Conservation (phyloP, 1,140 invertebrate genomes). For the Dryas iulia region DNA sequence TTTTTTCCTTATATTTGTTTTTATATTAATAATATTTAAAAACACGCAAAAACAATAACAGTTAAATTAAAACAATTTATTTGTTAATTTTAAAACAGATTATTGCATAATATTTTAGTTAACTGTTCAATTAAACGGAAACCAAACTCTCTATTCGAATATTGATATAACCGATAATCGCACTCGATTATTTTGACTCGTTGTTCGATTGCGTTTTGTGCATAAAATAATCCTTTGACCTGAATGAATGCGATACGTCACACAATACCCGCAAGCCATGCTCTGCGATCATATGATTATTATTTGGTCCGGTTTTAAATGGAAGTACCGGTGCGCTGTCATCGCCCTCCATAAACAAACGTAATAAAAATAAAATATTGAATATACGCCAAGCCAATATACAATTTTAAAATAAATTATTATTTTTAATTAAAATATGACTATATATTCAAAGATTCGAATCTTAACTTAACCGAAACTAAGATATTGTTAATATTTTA, state of each 20-base stretch:
- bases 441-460: not conserved
- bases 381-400: too few species aligned
- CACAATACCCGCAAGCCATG: constrained; percentile 22
- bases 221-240: constrained; percentile 31
- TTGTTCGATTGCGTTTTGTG: not conserved
- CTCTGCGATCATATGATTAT: constrained; percentile 8
- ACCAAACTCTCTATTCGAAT: constrained; percentile 6
- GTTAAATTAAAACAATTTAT: too few species aligned
- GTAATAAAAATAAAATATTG: too few species aligned
- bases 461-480: not conserved
- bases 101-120: constrained; percentile 14
- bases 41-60: not conserved
- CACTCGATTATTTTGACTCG: not conserved
- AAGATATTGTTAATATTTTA: not conserved
- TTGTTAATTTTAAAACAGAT: not conserved
- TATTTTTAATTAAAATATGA: too few species aligned
- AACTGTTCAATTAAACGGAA: constrained; percentile 14
- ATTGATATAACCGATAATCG: constrained; percentile 11
- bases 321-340: constrained; percentile 17
- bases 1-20: constrained; percentile 4
- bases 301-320: constrained; percentile 18
- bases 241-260: constrained; percentile 24
- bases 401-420: too few species aligned
- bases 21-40: not conserved
- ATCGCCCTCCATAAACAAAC: constrained; percentile 3